These are phyloP conservation scores for Epizoanthus rinbou DNA, from an alignment of 92 coral and sea anemone species.

Conservation along the genomic window DNA sequence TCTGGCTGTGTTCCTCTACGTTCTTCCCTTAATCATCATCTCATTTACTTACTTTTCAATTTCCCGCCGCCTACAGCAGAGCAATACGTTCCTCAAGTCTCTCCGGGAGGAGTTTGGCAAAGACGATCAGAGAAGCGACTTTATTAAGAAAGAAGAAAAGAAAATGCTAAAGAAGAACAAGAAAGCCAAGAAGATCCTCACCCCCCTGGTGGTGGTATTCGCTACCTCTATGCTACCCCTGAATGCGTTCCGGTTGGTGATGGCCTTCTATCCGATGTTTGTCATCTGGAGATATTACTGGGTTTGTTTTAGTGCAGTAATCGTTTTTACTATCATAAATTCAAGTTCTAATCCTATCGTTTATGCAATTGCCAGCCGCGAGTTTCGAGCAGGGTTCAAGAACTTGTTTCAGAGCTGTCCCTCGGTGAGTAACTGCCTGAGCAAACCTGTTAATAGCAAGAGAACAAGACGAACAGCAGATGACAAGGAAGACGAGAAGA, in stretches of 20 bases:
- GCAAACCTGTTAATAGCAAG: no score
- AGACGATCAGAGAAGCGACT: slow-evolving; percentile 19
- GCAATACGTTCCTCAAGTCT: slow-evolving; percentile 23
- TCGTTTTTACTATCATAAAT: slow-evolving; percentile 18
- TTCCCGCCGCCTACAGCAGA: slow-evolving; percentile 28
- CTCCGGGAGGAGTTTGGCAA: neutral
- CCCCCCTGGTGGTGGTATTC: slow-evolving; percentile 27
- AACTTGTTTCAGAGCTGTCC: neutral
- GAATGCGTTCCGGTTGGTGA: slow-evolving; percentile 27
- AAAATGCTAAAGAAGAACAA: slow-evolving; percentile 43
- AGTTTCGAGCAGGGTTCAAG: slow-evolving; percentile 26
- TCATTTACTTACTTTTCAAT: slow-evolving; percentile 29
- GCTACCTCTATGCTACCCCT: slow-evolving; percentile 33
- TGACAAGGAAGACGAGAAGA: no score
- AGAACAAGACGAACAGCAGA: no score
- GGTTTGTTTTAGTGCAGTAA: slow-evolving; percentile 22
- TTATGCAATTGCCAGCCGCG: slow-evolving; percentile 26
- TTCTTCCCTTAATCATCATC: slow-evolving; percentile 7
- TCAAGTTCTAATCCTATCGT: slow-evolving; percentile 31
- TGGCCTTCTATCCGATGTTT: slow-evolving; percentile 13
- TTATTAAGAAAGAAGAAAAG: slow-evolving; percentile 31
- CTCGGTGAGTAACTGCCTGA: neutral
- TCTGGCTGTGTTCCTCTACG: neutral
- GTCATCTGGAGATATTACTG: slow-evolving; percentile 28
- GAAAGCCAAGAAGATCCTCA: slow-evolving; percentile 35